Evolutionary conservation across 1,140 invertebrate species (phyloP).

Genomic region (Diuraphis noxia): DNA sequence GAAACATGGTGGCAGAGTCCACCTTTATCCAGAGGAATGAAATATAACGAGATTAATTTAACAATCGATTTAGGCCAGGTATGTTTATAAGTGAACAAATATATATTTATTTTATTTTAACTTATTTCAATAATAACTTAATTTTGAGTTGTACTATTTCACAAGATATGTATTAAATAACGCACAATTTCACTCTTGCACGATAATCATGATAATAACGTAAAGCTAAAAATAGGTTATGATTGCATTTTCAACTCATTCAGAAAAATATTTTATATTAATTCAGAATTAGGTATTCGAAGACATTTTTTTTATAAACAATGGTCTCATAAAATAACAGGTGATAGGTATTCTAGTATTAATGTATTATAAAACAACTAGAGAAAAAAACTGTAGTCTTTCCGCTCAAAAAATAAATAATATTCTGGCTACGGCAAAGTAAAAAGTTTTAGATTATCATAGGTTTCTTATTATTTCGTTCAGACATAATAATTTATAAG

Average conservation of each 20-base stretch:
- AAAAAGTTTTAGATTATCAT: neutral
- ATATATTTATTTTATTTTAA: neutral
- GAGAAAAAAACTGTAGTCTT: no score
- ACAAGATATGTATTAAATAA: neutral
- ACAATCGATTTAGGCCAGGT: constrained; percentile 97
- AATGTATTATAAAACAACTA: no score
- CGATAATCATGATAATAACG: neutral
- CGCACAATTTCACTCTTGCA: neutral
- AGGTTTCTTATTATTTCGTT: neutral
- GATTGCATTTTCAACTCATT: neutral
- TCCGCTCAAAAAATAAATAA: no score
- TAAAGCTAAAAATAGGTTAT: neutral
- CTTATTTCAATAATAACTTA: neutral
- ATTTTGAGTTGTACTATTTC: neutral
- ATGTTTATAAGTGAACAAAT: neutral
- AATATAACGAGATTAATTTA: constrained; percentile 96
- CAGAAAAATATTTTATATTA: neutral
- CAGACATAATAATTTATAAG: neutral
- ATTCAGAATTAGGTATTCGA: neutral
- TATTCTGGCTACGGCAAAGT: no score
- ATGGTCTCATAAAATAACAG: no score
- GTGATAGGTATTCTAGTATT: no score
- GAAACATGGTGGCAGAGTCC: constrained; percentile 98
- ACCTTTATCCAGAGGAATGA: constrained; percentile 92
- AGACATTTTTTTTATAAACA: neutral